Evolutionary conservation across 2,888 invertebrate genomes (phyloP), one percentile per base, ranked within the genome.

Genomic region (Biston stratarius): DNA sequence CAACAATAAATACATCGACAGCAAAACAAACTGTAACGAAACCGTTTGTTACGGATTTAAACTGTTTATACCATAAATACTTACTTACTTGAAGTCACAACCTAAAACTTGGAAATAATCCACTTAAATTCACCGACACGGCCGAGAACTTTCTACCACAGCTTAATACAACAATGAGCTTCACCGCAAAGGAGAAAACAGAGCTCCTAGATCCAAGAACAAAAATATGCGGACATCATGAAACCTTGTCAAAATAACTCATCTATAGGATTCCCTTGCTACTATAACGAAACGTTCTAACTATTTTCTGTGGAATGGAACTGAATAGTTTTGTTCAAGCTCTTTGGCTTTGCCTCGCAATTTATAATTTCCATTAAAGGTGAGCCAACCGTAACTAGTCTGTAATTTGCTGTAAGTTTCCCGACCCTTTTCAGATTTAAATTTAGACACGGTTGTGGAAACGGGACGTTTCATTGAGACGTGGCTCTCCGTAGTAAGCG

Each of bases 111-210:
- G 51, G 69, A 70, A 68, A 73, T 89, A 90, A 91, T 91, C 87
- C 85, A 86, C 83, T 88, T 87, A 84, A 80, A 88, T 86, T 89
- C 86, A 79, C 72, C 80, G 83, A 83, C 87, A 88, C 83, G 83
- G 72, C 75, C 77, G 80, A 72, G 71, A 80, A 83, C 80, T 81
- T 78, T 68, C 73, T 78, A 85, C 84, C 83, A 74, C 89, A 85
- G 85, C 82, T 86, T 85, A 83, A 83, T 82, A 84, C 83, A 83
- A 85, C 86, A 87, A 87, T 83, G 80, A 86, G 87, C 85, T 87
- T 85, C 69, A 67, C 72, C 73, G 71, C 72, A 73, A 73, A 79
- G 75, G 76, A 81, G 73, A 74, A 74, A 74, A 74, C 70, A 69
- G 56, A 47, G 44, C 59, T 58, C 36, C 59, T 60, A 59, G 40